Evolutionary conservation across 2,888 invertebrate genomes (phyloP), one percentile per base, ranked within the genome.

Genomic region (Dynastes maya): DNA sequence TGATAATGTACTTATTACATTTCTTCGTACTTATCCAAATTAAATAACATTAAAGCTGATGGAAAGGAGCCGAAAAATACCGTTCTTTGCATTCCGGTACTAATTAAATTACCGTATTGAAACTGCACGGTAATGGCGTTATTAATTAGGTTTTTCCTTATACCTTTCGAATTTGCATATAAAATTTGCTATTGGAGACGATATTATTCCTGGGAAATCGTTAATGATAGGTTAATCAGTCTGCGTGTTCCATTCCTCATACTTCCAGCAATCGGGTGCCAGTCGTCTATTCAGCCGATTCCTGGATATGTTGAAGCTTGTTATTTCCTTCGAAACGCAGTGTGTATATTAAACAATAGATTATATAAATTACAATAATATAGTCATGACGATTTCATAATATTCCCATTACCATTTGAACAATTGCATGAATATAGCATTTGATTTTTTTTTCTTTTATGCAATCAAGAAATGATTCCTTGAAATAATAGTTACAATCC

Each of bases 271-370:
- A 61, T 29, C 61, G 29, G 13, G 13, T 9, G 45, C 5, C 32
- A 5, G 32, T 67, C 64, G 11, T 67, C 67, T 67, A 67, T 63
- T 63, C 63, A 63, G 29, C 4, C 22, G 29, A 67, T 67, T 67
- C 45, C 27, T 49, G 45, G 67, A 27, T 67, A 4, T 45, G 9
- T 16, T 3, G 13, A 9, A 16, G 22, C 16, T 49, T 16, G 29
- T 2, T 55, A 16, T 55, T 55, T 55, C 55, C n/a, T n/a, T 55
- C 16, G 22, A 64, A 9, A 22, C 45, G 16, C 13, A 16, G 27
- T 9, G n/a, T 27, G n/a, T 9, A 1, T 8, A 45, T 49, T 67
- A 67, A 32, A 67, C 67, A 67, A 67, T 45, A 67, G 45, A 49
- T 49, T 67, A 67, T 45, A 16, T 67, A 51, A 67, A 45, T 49